Base-by-base conservation (phyloP, 1,140 invertebrate species). In the Diorhabda carinulata region DNA sequence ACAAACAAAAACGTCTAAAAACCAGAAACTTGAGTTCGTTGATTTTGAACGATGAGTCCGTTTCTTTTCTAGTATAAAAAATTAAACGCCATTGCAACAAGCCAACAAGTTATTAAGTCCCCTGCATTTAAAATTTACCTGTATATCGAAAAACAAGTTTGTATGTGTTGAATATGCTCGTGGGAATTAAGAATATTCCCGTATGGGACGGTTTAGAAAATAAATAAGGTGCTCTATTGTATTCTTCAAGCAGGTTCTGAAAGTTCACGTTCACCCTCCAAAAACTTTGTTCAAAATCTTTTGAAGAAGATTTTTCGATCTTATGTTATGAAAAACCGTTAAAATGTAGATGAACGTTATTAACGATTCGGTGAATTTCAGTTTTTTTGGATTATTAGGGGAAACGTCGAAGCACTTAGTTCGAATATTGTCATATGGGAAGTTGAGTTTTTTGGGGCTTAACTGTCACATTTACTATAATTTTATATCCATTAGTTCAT, bases 171-270 rank as follows among this genome's bases (percentile, higher is more conserved):
- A 52, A n/a, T 52, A 52, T 0, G 47, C n/a, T 66, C 70, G 70
- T 71, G 70, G 70, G 70, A 71, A 71, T 62, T 65, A 43, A 43
- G 47, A 43, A 59, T 42, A 70, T 70, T 45, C 68, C 63, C 68
- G 44, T 64, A 57, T 63, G 69, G 59, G 69, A 70, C 70, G 65
- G 70, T 67, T 67, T 64, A 47, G 66, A 71, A 63, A 67, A 70
- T 67, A 70, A 67, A 70, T 70, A 70, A 71, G 69, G 70, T 71
- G 70, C 64, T 66, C 70, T 64, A 44, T 71, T 71, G 66, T 71
- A 45, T 43, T 67, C 47, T 52, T 52, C 47, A 52, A 52, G 47
- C 65, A 64, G 66, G 70, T 71, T 60, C 70, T 71, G 63, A 52
- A 43, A 47, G 65, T 45, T 67, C 64, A 61, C 25, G 66, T 64